phyloP scores from a whole-genome alignment of 2,113 vertebrate species.

The Microtus richardsoni region DNA sequence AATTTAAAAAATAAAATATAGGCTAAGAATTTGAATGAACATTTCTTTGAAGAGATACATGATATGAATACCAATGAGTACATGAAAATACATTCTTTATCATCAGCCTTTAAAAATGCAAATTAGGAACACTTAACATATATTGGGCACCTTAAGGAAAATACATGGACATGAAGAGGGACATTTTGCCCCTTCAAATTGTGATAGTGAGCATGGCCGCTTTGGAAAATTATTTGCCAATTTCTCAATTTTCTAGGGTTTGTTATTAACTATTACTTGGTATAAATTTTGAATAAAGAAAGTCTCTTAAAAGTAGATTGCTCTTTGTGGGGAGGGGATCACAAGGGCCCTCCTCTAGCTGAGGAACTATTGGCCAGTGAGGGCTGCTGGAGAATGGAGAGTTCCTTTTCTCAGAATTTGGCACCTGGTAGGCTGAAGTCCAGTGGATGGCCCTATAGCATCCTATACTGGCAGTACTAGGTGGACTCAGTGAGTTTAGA shows the following conservation, averaged over 20 bases:
- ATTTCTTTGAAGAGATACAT: constrained; percentile 8
- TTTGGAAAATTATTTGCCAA: neutral
- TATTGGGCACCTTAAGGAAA: neutral
- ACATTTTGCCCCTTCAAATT: neutral
- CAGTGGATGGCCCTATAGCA: neutral
- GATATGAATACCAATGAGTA: neutral
- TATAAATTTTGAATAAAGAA: neutral
- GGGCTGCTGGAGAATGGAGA: neutral
- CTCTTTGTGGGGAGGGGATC: neutral
- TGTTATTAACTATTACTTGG: neutral
- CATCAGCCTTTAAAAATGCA: neutral
- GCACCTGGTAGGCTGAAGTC: neutral
- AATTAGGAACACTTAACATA: neutral
- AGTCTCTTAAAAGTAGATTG: constrained; percentile 37
- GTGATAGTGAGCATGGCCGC: neutral
- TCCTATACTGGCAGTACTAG: neutral
- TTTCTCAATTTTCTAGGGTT: neutral
- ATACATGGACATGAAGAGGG: neutral
- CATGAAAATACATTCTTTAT: neutral
- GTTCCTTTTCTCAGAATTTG: neutral
- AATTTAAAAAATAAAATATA: neutral
- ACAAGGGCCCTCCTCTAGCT: neutral
- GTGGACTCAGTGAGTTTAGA: neutral
- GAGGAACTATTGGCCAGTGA: neutral
- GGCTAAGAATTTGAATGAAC: neutral